Percentiles rank a stretch among this genome's conserved stretches.
Conservation (phyloP, 2,113 vertebrate genomes). For the Cyprinodon brontotheroides region DNA sequence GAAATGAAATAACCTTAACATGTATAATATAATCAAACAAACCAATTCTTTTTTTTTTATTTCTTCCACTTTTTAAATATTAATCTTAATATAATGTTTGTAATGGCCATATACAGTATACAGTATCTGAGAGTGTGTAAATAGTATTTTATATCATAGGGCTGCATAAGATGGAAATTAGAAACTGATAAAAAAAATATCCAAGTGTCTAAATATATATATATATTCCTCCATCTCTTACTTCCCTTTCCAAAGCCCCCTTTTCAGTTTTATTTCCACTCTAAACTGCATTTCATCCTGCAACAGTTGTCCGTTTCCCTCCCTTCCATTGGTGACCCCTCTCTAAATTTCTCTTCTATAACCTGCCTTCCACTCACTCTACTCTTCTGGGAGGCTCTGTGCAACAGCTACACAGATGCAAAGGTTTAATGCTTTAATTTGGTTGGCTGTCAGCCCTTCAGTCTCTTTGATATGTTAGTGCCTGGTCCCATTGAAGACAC, state of each 20-base stretch:
- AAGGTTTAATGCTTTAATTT: conserved; percentile 79
- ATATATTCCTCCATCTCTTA: neutral
- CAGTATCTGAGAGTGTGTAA: neutral
- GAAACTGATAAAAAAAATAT: neutral
- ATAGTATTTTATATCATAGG: neutral
- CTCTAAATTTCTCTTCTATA: conserved; percentile 44
- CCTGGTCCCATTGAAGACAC: conserved; percentile 75
- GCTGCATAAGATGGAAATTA: neutral
- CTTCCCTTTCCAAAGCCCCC: neutral
- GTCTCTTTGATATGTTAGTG: conserved; percentile 79
- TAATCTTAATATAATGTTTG: neutral
- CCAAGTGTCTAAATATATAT: conserved; percentile 1
- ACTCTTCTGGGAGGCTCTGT: conserved; percentile 32
- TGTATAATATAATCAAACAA: neutral
- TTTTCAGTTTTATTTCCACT: neutral
- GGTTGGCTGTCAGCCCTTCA: conserved; percentile 74
- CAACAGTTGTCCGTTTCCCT: conserved; percentile 37
- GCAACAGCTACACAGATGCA: conserved; percentile 71
- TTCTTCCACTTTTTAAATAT: neutral
- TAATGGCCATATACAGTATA: neutral
- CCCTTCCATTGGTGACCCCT: conserved; percentile 47
- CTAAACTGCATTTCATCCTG: conserved; percentile 20
- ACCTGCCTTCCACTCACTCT: conserved; percentile 51
- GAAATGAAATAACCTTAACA: neutral
- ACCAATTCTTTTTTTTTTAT: neutral